Evolutionary conservation across 2,888 invertebrate genomes (phyloP).

Genomic region (Stenichneumon culpator): DNA sequence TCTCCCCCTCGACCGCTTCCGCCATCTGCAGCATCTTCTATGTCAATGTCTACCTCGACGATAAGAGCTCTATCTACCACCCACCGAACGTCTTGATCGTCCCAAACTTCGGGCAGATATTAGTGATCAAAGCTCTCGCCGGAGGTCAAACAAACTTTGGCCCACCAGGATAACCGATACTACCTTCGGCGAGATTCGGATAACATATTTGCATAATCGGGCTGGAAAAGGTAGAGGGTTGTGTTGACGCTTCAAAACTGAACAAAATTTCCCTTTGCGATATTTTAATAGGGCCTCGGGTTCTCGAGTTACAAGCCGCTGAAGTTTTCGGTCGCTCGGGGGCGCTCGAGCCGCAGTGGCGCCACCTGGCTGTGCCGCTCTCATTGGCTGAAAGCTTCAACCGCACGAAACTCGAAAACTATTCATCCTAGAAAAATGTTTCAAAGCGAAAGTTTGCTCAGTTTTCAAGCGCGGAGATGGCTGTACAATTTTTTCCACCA

Average conservation of each 20-base stretch:
- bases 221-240: not conserved
- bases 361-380: not conserved
- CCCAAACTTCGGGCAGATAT: not conserved
- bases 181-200: not conserved
- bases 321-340: not conserved
- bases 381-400: not conserved
- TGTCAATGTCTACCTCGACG: slow-evolving; percentile 23
- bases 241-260: not conserved
- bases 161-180: not conserved
- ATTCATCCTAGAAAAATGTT: not conserved
- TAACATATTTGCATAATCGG: not conserved
- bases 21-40: slow-evolving; percentile 26
- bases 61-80: not conserved
- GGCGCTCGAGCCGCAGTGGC: not conserved
- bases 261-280: not conserved
- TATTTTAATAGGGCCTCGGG: not conserved
- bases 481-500: not conserved
- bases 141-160: not conserved
- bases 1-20: not conserved
- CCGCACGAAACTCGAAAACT: not conserved
- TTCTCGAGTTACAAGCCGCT: not conserved
- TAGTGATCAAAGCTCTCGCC: not conserved
- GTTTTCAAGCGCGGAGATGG: not conserved
- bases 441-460: not conserved
- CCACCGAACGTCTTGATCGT: not conserved